A percentile compares a stretch with the other conserved stretches of the same genome.
Conservation (phyloP, 2,797 vertebrate genomes). For the Eulemur albifrons region DNA sequence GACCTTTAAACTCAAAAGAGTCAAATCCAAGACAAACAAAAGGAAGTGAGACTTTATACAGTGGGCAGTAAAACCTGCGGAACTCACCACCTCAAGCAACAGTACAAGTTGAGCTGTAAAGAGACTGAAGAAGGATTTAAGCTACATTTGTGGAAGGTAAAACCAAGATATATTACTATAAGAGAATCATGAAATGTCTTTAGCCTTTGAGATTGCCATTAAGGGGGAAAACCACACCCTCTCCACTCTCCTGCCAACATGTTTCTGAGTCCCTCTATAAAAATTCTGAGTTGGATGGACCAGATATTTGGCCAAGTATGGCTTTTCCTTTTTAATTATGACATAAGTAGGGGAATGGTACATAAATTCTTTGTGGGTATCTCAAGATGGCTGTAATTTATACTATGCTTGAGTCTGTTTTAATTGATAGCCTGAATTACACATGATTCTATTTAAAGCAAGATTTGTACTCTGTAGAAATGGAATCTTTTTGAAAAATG, state of each 20-base stretch:
- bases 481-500: neutral
- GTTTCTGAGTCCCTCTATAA: neutral
- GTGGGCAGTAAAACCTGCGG: slow-evolving; percentile 38
- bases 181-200: slow-evolving; percentile 32
- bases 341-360: neutral
- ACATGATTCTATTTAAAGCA: slow-evolving; percentile 20
- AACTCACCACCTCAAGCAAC: neutral
- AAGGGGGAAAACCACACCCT: neutral
- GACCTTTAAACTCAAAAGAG: slow-evolving; percentile 52
- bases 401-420: neutral
- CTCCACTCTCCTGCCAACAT: neutral
- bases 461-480: slow-evolving; percentile 4
- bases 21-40: slow-evolving; percentile 66
- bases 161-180: neutral
- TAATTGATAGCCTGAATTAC: slow-evolving; percentile 19
- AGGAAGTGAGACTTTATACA: slow-evolving; percentile 56
- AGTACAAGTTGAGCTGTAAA: slow-evolving; percentile 29
- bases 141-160: slow-evolving; percentile 28
- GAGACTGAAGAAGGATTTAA: slow-evolving; percentile 22
- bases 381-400: slow-evolving; percentile 20
- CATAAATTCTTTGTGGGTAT: neutral
- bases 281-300: slow-evolving; percentile 17
- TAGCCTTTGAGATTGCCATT: slow-evolving; percentile 7
- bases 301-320: slow-evolving; percentile 26
- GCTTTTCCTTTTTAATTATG: slow-evolving; percentile 46